phyloP scores from a whole-genome alignment of 2,888 invertebrate genomes.

The Drosophila macrospina region DNA sequence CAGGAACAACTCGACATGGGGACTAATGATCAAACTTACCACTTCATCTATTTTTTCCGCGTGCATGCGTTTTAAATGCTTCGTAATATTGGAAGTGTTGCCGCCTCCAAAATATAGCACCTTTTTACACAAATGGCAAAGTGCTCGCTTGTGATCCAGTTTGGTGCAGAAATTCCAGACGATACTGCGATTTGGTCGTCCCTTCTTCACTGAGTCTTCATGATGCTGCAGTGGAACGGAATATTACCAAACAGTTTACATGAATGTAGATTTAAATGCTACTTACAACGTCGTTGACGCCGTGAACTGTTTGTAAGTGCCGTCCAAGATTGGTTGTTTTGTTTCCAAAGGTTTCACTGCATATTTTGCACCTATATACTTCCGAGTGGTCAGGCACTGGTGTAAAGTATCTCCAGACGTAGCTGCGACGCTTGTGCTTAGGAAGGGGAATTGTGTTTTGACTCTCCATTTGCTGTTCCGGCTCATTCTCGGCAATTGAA shows the following conservation, averaged over 20 bases:
- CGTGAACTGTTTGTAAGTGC: constrained; percentile 64
- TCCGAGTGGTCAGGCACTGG: constrained; percentile 54
- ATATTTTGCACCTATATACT: constrained; percentile 65
- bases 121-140: constrained; percentile 75
- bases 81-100: constrained; percentile 76
- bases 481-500: constrained; percentile 32
- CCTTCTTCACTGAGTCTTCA: constrained; percentile 48
- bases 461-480: constrained; percentile 35
- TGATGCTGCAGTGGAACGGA: neutral
- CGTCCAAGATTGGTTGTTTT: constrained; percentile 71
- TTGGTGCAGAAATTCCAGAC: constrained; percentile 80
- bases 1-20: neutral
- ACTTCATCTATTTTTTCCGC: constrained; percentile 57
- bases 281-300: constrained; percentile 47
- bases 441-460: constrained; percentile 37
- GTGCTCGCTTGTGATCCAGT: constrained; percentile 72
- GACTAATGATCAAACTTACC: constrained; percentile 20
- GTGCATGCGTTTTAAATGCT: constrained; percentile 74
- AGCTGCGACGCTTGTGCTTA: constrained; percentile 56
- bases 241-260: neutral
- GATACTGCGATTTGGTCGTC: constrained; percentile 73
- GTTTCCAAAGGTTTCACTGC: constrained; percentile 68
- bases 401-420: constrained; percentile 72
- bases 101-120: constrained; percentile 76
- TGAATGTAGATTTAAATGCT: neutral